These are phyloP conservation scores for Anthophora plumipes DNA, from an alignment of 2,888 invertebrate genomes.

Conservation along the genomic window DNA sequence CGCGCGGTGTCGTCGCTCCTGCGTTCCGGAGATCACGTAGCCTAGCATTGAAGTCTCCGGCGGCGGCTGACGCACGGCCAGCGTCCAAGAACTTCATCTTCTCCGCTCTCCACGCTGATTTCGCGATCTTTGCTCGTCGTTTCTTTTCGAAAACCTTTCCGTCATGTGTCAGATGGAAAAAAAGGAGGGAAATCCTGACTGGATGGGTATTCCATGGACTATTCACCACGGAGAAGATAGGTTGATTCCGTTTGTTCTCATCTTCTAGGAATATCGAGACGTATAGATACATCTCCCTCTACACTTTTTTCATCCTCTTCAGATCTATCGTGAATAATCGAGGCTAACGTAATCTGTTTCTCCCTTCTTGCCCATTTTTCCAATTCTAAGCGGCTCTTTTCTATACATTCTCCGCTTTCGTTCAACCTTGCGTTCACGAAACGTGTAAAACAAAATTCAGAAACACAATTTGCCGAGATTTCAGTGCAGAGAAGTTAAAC, in stretches of 20 bases:
- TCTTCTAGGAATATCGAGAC: not conserved
- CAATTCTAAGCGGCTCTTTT: no score
- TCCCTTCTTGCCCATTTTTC: no score
- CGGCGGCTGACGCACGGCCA: slow-evolving; percentile 35
- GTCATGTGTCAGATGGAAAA: not conserved
- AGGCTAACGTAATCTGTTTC: no score
- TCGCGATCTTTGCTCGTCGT: not conserved
- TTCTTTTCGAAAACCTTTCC: not conserved
- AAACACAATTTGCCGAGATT: not conserved
- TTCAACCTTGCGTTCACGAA: not conserved
- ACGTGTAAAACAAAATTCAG: not conserved
- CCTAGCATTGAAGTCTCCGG: slow-evolving; percentile 74
- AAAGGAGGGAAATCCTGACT: not conserved
- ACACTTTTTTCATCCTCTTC: not conserved
- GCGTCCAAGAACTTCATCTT: slow-evolving; percentile 13
- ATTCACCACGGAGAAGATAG: not conserved
- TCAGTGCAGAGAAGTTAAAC: not conserved
- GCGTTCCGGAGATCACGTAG: slow-evolving; percentile 65
- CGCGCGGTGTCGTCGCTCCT: slow-evolving; percentile 44
- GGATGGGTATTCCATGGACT: not conserved
- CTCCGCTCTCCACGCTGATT: slow-evolving; percentile 6
- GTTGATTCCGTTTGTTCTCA: not conserved
- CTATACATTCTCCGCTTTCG: no score
- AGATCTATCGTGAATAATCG: no score
- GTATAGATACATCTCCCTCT: not conserved